Evolutionary conservation across 1,140 invertebrate genomes (phyloP).

Genomic region (Tetramorium alpestre): DNA sequence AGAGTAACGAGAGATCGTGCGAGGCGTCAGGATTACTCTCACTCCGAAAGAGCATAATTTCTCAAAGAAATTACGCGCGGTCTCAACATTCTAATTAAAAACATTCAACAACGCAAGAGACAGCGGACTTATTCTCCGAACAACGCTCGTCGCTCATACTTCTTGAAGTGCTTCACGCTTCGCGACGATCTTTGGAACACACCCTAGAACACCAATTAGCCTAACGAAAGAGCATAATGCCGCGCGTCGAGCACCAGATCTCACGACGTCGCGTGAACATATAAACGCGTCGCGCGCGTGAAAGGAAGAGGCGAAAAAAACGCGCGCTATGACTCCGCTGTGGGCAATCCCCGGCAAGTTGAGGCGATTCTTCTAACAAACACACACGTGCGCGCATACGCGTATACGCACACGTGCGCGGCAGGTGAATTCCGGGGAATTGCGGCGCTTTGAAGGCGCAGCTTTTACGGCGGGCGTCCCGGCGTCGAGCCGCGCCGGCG

Average conservation of each 20-base stretch:
- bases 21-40: not conserved
- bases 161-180: not conserved
- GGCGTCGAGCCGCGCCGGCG: slow-evolving; percentile 78
- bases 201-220: slow-evolving; percentile 36
- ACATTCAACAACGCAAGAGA: slow-evolving; percentile 8
- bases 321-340: not conserved
- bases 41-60: not conserved
- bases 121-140: not conserved
- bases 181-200: slow-evolving; percentile 21
- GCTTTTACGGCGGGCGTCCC: slow-evolving; percentile 70
- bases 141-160: not conserved
- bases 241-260: slow-evolving; percentile 5
- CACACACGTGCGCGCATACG: not conserved
- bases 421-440: slow-evolving; percentile 70
- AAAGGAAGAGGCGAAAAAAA: slow-evolving; percentile 3
- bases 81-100: slow-evolving; percentile 27
- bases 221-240: slow-evolving; percentile 32
- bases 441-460: slow-evolving; percentile 56
- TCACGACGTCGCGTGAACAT: not conserved
- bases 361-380: not conserved
- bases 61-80: not conserved
- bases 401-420: not conserved
- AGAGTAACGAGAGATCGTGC: not conserved
- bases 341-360: not conserved
- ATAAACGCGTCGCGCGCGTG: slow-evolving; percentile 29